Evolutionary conservation across 1,140 invertebrate genomes (phyloP), one percentile per base, ranked within the genome.

Genomic region (Contarinia nasturtii): DNA sequence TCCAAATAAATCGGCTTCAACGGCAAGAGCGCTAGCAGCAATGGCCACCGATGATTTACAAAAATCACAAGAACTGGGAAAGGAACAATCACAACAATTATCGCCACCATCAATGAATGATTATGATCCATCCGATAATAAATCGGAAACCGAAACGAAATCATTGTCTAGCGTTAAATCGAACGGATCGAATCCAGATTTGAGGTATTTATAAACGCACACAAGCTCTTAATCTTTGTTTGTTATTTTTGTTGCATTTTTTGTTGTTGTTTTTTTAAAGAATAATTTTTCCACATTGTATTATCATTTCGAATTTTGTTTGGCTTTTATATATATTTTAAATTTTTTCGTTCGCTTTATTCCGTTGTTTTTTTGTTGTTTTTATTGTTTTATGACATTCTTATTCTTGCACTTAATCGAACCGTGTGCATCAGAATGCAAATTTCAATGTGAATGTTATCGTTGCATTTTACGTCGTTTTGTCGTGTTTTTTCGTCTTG

Each of bases 141-240:
- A 88, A 65, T 79, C 87, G 46, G 85, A 90, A 60, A 82, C 79
- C 10, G 76, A 64, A 54, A 77, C 68, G 49, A 77, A 71, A 65
- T 79, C 66, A 57, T 78, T 68, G 57, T 76, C 64, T 56, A 78
- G 68, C 66, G 71, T 64, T 53, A 77, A 70, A 58, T 77, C 71
- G 49, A 66, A 77, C 52, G 78, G 77, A 54, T 74, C 77, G 43
- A 74, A 73, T 55, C 72, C 80, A 52, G 77, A 75, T 17, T 75
- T 71, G 67, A 77, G 76, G 75, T 77, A 71, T 47, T 36, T 50
- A 10, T 18, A 41, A n/a, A n/a, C n/a, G n/a, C n/a, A n/a, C n/a
- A n/a, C n/a, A n/a, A n/a, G n/a, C n/a, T n/a, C n/a, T n/a, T n/a
- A n/a, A n/a, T n/a, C n/a, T n/a, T n/a, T 27, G 10, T 27, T 27